Conservation (phyloP, 2,888 invertebrate species). For the Agrochola circellaris region DNA sequence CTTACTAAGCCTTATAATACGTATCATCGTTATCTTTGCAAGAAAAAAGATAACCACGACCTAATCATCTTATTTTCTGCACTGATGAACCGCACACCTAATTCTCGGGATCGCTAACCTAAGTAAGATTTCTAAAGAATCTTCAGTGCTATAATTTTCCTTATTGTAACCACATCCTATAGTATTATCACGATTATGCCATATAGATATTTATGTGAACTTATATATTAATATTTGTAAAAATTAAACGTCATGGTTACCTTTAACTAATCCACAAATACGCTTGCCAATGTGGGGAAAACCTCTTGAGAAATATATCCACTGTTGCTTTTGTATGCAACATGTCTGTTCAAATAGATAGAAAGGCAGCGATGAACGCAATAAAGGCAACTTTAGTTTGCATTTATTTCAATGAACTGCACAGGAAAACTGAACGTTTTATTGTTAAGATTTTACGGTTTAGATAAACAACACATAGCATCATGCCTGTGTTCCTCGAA, state of each 20-base stretch:
- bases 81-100: not conserved
- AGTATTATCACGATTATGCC: conserved; percentile 37
- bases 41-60: not conserved
- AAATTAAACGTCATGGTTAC: conserved; percentile 46
- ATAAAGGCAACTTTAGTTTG: not conserved
- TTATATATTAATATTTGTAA: not conserved
- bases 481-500: too few relatives aligned
- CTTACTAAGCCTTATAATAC: not conserved
- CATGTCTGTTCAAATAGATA: not conserved
- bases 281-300: conserved; percentile 23
- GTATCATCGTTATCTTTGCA: not conserved
- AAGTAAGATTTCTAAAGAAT: conserved; percentile 20
- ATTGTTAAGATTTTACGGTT: conserved; percentile 32
- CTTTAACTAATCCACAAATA: conserved; percentile 11
- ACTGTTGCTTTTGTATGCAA: not conserved
- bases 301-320: not conserved
- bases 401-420: conserved; percentile 13
- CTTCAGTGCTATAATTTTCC: conserved; percentile 35
- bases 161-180: conserved; percentile 48
- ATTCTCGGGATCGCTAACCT: conserved; percentile 7
- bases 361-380: not conserved
- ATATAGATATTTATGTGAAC: conserved; percentile 13
- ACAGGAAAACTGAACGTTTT: conserved; percentile 12
- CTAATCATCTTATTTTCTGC: conserved; percentile 3
- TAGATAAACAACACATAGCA: conserved; percentile 9